Base-by-base conservation (phyloP, 1,140 invertebrate genomes). In the Leptopilina clavipes region DNA sequence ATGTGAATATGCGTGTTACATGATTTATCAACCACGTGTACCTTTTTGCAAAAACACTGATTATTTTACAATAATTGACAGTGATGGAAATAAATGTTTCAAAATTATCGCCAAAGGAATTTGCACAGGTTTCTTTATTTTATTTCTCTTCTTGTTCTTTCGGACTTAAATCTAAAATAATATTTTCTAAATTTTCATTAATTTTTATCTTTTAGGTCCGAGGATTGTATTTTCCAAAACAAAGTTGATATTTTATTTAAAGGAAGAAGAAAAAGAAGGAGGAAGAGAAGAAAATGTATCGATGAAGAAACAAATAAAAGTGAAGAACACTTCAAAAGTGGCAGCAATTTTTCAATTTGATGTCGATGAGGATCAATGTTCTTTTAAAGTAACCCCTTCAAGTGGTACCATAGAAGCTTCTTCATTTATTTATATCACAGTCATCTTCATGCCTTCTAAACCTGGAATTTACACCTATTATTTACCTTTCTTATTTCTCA, bases 261-360 rank as follows among this genome's bases (percentile, higher is more conserved):
- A 37, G 9, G 70, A 78, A 70, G 59, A 78, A 45, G 44, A 56
- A 48, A 71, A 59, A 17, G 40, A 76, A 5, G 25, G 5, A 37
- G 9, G 70, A 78, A 70, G 59, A 78, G 44, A 56, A 48, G 65
- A 59, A 17, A 25, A 76, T 1, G 25, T 2, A 70, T n/a, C 48
- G 2, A 71, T 77, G 3, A 86, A 81, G 70, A 84, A 80, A 11
- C 70, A 80, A 7, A 76, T 88, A 14, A 84, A 80, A 76, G 70
- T 88, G 7, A 75, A 31, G 10, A 89, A 89, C 59, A 56, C 83
- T 25, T 86, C 87, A 1, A 81, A 81, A 71, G 52, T 77, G 52
- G 7, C 72, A 1, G 86, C 86, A 9, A 78, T 25, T 45, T 88
- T 86, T 73, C 78, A 82, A 77, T 84, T 89, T 9, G 82, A 86